phyloP scores from a whole-genome alignment of 2,888 invertebrate genomes.

The Tipula vernalis region DNA sequence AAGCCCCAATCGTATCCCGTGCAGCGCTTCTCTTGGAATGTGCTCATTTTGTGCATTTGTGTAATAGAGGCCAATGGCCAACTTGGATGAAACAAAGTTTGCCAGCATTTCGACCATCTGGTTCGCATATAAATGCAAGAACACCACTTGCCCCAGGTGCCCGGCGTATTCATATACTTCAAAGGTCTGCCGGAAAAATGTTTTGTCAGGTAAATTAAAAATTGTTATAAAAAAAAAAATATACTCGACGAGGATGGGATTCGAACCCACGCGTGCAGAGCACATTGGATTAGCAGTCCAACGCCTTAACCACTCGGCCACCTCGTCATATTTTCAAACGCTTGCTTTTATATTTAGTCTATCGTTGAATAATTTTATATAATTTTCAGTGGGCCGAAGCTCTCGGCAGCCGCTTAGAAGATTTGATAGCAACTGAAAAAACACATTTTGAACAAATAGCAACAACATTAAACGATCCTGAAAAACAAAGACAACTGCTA shows the following conservation, averaged over 20 bases:
- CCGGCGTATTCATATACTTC: conserved; percentile 56
- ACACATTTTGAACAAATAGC: conserved; percentile 54
- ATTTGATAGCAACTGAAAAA: conserved; percentile 73
- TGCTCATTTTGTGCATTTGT: conserved; percentile 91
- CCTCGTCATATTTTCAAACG: conserved; percentile 44
- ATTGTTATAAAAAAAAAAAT: conserved; percentile 26
- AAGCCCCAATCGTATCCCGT: conserved; percentile 86
- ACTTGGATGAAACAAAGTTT: conserved; percentile 89
- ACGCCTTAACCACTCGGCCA: conserved; percentile 77
- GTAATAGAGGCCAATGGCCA: conserved; percentile 98
- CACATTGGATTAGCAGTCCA: conserved; percentile 77
- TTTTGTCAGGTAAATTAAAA: conserved; percentile 59
- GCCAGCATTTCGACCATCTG: conserved; percentile 55
- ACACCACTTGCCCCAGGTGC: conserved; percentile 42
- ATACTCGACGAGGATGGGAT: conserved; percentile 60
- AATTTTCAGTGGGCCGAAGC: conserved; percentile 40
- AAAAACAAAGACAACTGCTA: conserved; percentile 63
- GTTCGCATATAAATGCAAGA: conserved; percentile 41
- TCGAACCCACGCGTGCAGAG: conserved; percentile 76
- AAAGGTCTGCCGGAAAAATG: conserved; percentile 87
- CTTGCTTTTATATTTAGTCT: not conserved
- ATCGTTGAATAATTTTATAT: not conserved
- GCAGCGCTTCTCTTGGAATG: conserved; percentile 90
- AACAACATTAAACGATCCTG: conserved; percentile 57
- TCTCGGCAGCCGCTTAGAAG: conserved; percentile 79